Percentiles rank a stretch among this genome's conserved stretches.
Evolutionary conservation across 2,797 vertebrate genomes (phyloP).

Genomic region (Parauchenoglanis ngamensis): DNA sequence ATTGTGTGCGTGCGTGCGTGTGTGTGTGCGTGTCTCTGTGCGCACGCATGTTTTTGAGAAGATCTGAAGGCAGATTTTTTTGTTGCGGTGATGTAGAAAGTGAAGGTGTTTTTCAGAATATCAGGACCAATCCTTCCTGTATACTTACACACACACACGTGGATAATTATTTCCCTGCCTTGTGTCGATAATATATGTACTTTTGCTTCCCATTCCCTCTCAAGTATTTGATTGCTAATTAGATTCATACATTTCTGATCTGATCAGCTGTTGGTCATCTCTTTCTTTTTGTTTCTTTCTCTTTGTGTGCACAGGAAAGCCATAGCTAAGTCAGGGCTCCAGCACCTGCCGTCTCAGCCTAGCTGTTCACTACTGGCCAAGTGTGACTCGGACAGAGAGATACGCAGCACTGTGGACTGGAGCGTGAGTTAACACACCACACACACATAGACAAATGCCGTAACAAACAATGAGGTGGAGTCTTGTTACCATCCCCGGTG

Average conservation of each 20-base stretch:
- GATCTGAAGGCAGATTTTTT: background rate
- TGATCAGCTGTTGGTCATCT: background rate
- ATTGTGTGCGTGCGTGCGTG: conserved; percentile 27
- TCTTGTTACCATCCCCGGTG: background rate
- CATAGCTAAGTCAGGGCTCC: conserved; percentile 88
- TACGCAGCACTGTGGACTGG: conserved; percentile 89
- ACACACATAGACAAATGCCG: background rate
- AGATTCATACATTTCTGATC: background rate
- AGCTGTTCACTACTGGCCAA: conserved; percentile 70
- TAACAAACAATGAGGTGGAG: background rate
- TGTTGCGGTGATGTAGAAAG: background rate
- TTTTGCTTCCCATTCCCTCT: background rate
- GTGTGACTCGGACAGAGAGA: conserved; percentile 78
- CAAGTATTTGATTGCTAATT: background rate
- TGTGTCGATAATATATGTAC: background rate
- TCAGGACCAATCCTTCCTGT: background rate
- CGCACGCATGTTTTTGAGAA: background rate
- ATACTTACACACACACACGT: background rate
- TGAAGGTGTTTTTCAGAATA: background rate
- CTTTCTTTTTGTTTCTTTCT: conserved; percentile 2
- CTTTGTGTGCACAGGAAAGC: conserved; percentile 84
- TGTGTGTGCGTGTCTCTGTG: conserved; percentile 9
- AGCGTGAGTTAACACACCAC: conserved; percentile 79
- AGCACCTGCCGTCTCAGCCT: conserved; percentile 83
- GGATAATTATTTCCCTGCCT: background rate